These are phyloP conservation scores for Ciona savignyi DNA, from an alignment of 23 tunicate species.

Conservation along the genomic window DNA sequence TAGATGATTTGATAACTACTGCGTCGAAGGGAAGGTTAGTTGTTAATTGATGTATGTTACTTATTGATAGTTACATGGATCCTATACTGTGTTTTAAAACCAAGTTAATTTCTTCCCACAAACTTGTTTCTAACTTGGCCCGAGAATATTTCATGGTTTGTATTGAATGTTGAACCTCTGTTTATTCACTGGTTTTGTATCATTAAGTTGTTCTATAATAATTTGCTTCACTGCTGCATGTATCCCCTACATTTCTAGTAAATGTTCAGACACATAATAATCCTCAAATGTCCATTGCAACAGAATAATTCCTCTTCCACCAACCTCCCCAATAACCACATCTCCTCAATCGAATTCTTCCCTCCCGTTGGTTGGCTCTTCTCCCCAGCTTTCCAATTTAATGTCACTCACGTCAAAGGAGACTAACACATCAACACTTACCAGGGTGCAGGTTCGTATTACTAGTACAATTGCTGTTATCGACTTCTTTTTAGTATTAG, in stretches of 20 bases:
- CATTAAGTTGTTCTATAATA: too few species aligned
- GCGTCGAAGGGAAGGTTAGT: slow-evolving; percentile 82
- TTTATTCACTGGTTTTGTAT: slow-evolving; percentile 44
- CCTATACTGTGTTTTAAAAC: too few species aligned
- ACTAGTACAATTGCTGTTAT: too few species aligned
- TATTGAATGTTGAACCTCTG: too few species aligned
- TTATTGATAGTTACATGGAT: too few species aligned
- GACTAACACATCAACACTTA: background rate
- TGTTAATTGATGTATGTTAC: background rate
- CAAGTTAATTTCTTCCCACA: too few species aligned
- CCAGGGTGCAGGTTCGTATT: slow-evolving; percentile 64
- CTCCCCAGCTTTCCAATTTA: slow-evolving; percentile 31
- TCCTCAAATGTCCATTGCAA: background rate
- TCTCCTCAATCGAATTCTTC: slow-evolving; percentile 2
- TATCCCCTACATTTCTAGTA: too few species aligned
- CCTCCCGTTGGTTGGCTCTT: slow-evolving; percentile 34
- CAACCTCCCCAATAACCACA: slow-evolving; percentile 28
- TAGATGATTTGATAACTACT: slow-evolving; percentile 63
- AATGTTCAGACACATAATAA: too few species aligned
- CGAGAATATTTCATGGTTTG: too few species aligned
- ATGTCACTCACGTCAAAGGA: background rate
- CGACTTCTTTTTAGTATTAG: too few species aligned
- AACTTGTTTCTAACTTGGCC: too few species aligned
- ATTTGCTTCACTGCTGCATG: too few species aligned
- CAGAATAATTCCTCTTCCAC: slow-evolving; percentile 23